Conservation (phyloP, 2,888 invertebrate genomes). For the Heliconius ethilla region DNA sequence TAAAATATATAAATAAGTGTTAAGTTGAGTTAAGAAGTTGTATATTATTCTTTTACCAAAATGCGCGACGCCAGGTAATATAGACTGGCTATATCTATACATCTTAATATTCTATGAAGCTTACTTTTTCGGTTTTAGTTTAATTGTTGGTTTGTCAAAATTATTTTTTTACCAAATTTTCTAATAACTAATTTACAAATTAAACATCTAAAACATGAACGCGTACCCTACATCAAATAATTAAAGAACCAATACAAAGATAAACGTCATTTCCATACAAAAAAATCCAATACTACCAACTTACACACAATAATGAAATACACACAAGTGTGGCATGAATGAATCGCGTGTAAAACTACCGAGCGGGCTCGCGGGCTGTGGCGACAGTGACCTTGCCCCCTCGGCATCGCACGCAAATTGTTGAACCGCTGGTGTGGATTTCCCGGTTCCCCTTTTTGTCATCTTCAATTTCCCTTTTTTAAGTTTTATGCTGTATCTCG, state of each 20-base stretch:
- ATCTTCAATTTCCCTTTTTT: slow-evolving; percentile 32
- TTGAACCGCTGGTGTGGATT: slow-evolving; percentile 61
- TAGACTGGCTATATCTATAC: too few species aligned
- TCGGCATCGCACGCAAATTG: slow-evolving; percentile 67
- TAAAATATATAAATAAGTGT: too few species aligned
- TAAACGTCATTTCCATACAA: neutral
- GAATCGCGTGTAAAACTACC: slow-evolving; percentile 56
- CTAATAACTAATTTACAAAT: too few species aligned
- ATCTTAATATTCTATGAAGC: too few species aligned
- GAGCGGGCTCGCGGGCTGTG: slow-evolving; percentile 49
- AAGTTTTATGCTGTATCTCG: neutral
- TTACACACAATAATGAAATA: slow-evolving; percentile 43
- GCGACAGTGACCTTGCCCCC: slow-evolving; percentile 75
- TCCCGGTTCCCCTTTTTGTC: slow-evolving; percentile 41
- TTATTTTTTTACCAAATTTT: too few species aligned
- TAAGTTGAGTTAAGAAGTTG: too few species aligned
- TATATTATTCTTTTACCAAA: too few species aligned
- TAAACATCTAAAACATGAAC: too few species aligned
- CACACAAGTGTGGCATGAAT: slow-evolving; percentile 58
- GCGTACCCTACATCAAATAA: too few species aligned
- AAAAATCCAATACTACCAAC: slow-evolving; percentile 14
- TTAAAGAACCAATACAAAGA: neutral
- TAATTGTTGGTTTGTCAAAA: too few species aligned
- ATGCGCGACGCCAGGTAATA: too few species aligned
- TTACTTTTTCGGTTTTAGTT: too few species aligned